These are phyloP conservation scores for Stenotaenia linearis DNA, from an alignment of 2,888 invertebrate genomes.

Conservation along the genomic window DNA sequence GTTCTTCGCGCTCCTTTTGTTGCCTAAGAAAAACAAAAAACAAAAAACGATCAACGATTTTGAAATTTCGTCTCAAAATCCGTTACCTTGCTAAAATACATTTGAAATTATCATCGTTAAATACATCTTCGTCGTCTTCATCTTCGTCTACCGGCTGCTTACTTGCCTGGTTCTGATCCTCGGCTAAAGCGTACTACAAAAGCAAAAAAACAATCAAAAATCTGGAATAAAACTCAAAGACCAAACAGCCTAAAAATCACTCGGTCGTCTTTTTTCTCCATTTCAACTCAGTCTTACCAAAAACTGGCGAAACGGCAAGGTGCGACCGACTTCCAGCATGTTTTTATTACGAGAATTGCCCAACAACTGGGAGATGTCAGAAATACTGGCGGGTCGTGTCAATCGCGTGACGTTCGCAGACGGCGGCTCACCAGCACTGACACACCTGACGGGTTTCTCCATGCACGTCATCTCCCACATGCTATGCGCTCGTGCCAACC, in stretches of 20 bases:
- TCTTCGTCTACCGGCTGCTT: not conserved
- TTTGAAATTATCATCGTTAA: constrained; percentile 30
- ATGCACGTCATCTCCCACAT: constrained; percentile 36
- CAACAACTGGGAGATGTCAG: constrained; percentile 35
- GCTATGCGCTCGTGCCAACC: constrained; percentile 33
- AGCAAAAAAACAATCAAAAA: not conserved
- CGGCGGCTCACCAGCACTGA: constrained; percentile 33
- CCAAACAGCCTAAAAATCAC: not conserved
- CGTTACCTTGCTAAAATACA: constrained; percentile 27
- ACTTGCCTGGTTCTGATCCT: constrained; percentile 24
- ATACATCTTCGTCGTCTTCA: constrained; percentile 30
- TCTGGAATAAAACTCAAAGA: not conserved
- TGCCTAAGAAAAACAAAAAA: constrained; percentile 44
- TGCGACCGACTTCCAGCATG: constrained; percentile 33
- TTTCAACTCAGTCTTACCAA: constrained; percentile 37
- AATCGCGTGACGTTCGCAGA: not conserved
- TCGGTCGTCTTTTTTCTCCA: not conserved
- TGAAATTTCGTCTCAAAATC: not conserved
- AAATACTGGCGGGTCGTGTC: constrained; percentile 33
- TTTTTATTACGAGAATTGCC: constrained; percentile 28
- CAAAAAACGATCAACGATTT: not conserved
- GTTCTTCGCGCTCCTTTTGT: constrained; percentile 54
- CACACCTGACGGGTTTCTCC: constrained; percentile 21
- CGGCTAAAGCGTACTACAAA: constrained; percentile 21
- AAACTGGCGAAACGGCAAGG: constrained; percentile 36